These are phyloP conservation scores for Cliona cf. orientalis DNA, from an alignment of 37 sponge, comb jelly and placozoan species.

Conservation along the genomic window DNA sequence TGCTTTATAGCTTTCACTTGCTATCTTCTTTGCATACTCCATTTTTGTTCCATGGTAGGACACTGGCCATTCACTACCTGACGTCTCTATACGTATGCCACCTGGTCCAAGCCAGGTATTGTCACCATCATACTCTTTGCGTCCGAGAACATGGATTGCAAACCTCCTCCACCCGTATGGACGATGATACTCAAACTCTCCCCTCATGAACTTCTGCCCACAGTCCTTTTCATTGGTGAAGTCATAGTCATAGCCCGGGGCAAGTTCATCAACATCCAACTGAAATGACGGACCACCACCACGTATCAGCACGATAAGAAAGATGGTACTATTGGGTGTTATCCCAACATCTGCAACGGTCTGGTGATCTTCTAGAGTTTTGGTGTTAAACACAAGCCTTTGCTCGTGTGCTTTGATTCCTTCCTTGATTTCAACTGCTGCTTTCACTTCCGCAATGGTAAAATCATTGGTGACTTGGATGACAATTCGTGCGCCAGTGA, in stretches of 20 bases:
- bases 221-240: constrained; percentile 30
- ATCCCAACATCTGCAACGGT: constrained; percentile 8
- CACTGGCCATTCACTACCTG: constrained; percentile 49
- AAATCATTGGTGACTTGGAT: not conserved
- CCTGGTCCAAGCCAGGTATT: constrained; percentile 45
- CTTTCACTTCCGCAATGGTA: constrained; percentile 39
- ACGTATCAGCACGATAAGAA: constrained; percentile 19
- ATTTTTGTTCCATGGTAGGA: constrained; percentile 40
- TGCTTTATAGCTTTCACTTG: not conserved
- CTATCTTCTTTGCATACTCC: not conserved
- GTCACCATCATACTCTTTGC: constrained; percentile 17
- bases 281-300: constrained; percentile 28
- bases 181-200: constrained; percentile 29
- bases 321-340: not conserved
- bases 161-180: constrained; percentile 53
- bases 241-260: constrained; percentile 40
- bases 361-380: constrained; percentile 24
- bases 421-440: constrained; percentile 12
- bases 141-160: constrained; percentile 36
- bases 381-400: constrained; percentile 27
- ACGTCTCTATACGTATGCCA: constrained; percentile 37
- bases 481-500: constrained; percentile 21
- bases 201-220: constrained; percentile 32
- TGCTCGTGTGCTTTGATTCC: constrained; percentile 5
- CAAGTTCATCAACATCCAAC: constrained; percentile 15